These are phyloP conservation scores for Aurelia sp. DNA, from an alignment of 30 jellyfish, hydroid and myxozoan genomes.

Conservation along the genomic window DNA sequence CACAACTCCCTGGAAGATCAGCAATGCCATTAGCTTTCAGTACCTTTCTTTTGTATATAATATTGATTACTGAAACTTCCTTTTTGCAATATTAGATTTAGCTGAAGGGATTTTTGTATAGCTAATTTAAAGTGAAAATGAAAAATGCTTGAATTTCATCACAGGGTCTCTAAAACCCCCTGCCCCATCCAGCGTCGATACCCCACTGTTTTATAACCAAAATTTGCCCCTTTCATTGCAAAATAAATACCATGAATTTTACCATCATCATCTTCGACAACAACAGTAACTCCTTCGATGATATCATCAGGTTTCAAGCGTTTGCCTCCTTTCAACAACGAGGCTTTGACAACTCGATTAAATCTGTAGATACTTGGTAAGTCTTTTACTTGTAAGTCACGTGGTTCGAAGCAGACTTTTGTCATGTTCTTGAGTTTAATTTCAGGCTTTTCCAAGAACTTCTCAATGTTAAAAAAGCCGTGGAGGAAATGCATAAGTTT, in stretches of 20 bases:
- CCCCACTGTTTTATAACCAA: conserved; percentile 78
- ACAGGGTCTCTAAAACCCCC: conserved; percentile 67
- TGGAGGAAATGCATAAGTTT: conserved; percentile 59
- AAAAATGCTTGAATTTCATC: not conserved
- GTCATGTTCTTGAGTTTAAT: conserved; percentile 54
- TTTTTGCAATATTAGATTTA: not conserved
- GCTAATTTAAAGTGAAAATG: too few species aligned
- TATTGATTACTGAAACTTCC: too few species aligned
- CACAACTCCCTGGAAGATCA: not conserved
- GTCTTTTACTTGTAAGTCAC: conserved; percentile 46
- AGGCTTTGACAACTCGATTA: conserved; percentile 73
- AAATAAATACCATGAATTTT: conserved; percentile 65
- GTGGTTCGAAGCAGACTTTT: conserved; percentile 91
- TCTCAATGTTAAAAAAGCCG: conserved; percentile 76
- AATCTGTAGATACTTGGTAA: conserved; percentile 59
- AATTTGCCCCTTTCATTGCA: conserved; percentile 56
- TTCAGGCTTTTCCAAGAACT: conserved; percentile 52
- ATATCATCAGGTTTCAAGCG: conserved; percentile 22
- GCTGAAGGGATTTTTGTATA: not conserved
- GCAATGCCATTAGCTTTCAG: too few species aligned
- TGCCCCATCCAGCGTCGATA: conserved; percentile 91
- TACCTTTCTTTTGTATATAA: too few species aligned
- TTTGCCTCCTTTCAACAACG: conserved; percentile 53
- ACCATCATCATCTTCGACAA: conserved; percentile 26
- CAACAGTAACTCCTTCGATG: conserved; percentile 73